Conservation (phyloP, 2,113 vertebrate species). For the Poecile atricapillus region DNA sequence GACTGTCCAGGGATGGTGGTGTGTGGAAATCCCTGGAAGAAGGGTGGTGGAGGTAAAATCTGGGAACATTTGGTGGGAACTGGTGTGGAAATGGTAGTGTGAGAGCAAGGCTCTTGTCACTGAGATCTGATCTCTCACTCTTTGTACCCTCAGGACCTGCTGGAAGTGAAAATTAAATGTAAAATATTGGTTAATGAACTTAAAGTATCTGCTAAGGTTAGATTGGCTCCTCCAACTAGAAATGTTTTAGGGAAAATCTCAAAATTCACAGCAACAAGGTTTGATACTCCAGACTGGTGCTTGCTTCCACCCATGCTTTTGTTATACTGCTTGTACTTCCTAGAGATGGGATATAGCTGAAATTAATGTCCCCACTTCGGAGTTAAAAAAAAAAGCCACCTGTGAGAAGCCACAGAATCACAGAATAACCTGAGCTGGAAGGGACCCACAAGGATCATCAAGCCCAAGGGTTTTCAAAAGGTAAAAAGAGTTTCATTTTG, state of each 20-base stretch:
- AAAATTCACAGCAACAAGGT: background rate
- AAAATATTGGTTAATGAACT: background rate
- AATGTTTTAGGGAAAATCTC: background rate
- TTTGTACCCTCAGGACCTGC: background rate
- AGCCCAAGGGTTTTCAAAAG: background rate
- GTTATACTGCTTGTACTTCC: background rate
- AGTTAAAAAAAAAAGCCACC: background rate
- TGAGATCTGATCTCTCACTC: background rate
- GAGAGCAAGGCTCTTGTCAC: rapidly evolving
- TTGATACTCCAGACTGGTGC: background rate
- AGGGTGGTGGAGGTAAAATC: background rate
- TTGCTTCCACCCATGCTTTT: background rate
- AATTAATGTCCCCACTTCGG: background rate
- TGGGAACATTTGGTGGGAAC: background rate
- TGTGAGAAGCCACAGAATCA: background rate
- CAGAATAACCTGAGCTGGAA: background rate
- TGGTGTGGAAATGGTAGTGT: too few relatives aligned
- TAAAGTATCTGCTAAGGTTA: background rate
- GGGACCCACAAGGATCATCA: background rate
- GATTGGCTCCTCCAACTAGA: background rate
- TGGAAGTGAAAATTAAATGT: background rate
- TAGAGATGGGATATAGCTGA: background rate
- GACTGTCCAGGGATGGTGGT: background rate
- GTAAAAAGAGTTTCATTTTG: background rate
- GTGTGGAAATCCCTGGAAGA: background rate